A percentile compares a stretch with the other conserved stretches of the same genome.
Evolutionary conservation across 2,797 vertebrate species (phyloP).

Genomic region (Manis pentadactyla): DNA sequence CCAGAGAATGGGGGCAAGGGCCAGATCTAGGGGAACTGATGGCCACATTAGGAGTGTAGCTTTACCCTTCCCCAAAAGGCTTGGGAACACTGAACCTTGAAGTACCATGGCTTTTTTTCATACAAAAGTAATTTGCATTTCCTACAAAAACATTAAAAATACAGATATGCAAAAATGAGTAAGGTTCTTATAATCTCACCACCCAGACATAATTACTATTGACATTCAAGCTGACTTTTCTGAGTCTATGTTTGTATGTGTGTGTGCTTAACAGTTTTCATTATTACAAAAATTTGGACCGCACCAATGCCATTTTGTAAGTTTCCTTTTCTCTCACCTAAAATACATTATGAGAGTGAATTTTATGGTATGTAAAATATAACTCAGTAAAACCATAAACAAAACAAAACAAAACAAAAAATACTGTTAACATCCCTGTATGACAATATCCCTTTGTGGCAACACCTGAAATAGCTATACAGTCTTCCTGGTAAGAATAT

Average conservation of each 20-base stretch:
- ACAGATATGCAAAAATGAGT: not conserved
- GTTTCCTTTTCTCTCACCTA: slow-evolving; percentile 24
- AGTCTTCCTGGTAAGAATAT: not conserved
- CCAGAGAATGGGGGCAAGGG: not conserved
- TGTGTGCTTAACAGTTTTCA: not conserved
- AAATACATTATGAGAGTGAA: not conserved
- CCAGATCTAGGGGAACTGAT: not conserved
- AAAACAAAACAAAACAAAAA: not conserved
- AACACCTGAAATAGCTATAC: not conserved
- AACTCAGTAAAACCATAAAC: not conserved
- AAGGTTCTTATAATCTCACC: not conserved
- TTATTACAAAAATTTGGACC: not conserved
- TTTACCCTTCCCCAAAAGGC: not conserved
- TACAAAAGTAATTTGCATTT: not conserved
- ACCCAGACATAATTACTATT: not conserved
- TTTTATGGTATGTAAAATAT: not conserved
- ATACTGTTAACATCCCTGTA: not conserved
- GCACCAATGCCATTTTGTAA: not conserved
- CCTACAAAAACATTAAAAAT: slow-evolving; percentile 4
- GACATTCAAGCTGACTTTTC: not conserved
- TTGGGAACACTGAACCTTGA: not conserved
- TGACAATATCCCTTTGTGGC: not conserved
- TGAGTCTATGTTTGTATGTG: not conserved
- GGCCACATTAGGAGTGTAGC: not conserved
- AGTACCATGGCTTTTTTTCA: not conserved